Evolutionary conservation across 2,113 vertebrate genomes (phyloP).

Genomic region (Scalopus aquaticus): DNA sequence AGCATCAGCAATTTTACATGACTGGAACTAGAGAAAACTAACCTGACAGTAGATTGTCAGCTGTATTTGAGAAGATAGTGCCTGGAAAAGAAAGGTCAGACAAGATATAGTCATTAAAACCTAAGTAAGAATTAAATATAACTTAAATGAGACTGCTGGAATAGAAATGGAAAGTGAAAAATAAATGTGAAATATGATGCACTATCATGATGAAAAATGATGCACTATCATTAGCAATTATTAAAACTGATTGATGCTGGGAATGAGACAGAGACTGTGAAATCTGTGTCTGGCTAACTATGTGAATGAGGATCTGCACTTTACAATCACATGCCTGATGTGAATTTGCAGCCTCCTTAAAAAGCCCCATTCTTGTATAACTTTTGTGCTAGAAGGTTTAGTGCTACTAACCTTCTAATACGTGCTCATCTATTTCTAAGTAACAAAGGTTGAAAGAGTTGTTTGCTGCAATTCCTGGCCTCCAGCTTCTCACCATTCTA

Average conservation of each 20-base stretch:
- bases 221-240: background rate
- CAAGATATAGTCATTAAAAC: constrained; percentile 8
- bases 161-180: background rate
- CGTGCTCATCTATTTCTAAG: background rate
- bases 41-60: background rate
- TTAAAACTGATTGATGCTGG: background rate
- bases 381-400: background rate
- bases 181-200: background rate
- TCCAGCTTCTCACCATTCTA: background rate
- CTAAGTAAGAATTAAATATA: background rate
- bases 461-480: background rate
- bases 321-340: background rate
- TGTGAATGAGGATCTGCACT: background rate
- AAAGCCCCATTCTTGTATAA: background rate
- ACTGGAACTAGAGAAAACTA: background rate
- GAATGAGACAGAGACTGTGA: background rate
- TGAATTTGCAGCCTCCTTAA: too few relatives aligned
- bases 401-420: too few relatives aligned
- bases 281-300: background rate
- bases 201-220: background rate
- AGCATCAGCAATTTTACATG: background rate
- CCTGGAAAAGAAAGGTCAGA: background rate
- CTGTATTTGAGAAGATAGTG: background rate
- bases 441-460: background rate
- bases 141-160: background rate